A percentile compares a stretch with the other conserved stretches of the same genome.
phyloP scores from a whole-genome alignment of 2,113 vertebrate genomes.

The Nerophis lumbriciformis region DNA sequence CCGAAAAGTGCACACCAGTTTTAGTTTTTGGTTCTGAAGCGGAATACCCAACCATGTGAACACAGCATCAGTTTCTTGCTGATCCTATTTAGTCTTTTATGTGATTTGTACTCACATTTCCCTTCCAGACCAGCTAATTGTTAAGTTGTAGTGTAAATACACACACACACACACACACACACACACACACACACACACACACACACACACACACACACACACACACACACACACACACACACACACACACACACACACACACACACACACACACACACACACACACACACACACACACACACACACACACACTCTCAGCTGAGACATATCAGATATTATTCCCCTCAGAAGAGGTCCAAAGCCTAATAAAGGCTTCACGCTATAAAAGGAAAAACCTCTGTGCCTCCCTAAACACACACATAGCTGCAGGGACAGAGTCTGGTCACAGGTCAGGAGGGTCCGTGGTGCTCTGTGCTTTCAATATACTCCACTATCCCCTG shows the following conservation, averaged over 20 bases:
- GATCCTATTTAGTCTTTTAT: too few relatives aligned
- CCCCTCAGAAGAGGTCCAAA: conserved; percentile 66
- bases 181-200: conserved; percentile 56
- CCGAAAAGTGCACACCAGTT: too few relatives aligned
- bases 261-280: conserved; percentile 49
- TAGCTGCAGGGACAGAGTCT: conserved; percentile 25
- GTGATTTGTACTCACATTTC: neutral
- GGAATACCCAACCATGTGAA: too few relatives aligned
- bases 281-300: conserved; percentile 35
- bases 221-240: conserved; percentile 54
- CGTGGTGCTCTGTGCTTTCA: conserved; percentile 68
- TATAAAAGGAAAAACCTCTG: conserved; percentile 72
- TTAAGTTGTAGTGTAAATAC: conserved; percentile 37
- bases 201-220: conserved; percentile 25
- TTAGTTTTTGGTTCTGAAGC: too few relatives aligned
- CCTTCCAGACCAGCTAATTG: conserved; percentile 34
- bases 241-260: conserved; percentile 19
- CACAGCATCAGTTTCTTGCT: too few relatives aligned
- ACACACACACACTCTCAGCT: conserved; percentile 31
- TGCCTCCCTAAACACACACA: conserved; percentile 52
- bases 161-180: conserved; percentile 55
- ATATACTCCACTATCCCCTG: conserved; percentile 77
- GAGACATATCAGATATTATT: conserved; percentile 71
- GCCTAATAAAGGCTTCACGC: conserved; percentile 76
- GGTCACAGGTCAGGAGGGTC: conserved; percentile 76